Conservation (phyloP, 2,113 vertebrate species). For the cat (Felis catus) region DNA sequence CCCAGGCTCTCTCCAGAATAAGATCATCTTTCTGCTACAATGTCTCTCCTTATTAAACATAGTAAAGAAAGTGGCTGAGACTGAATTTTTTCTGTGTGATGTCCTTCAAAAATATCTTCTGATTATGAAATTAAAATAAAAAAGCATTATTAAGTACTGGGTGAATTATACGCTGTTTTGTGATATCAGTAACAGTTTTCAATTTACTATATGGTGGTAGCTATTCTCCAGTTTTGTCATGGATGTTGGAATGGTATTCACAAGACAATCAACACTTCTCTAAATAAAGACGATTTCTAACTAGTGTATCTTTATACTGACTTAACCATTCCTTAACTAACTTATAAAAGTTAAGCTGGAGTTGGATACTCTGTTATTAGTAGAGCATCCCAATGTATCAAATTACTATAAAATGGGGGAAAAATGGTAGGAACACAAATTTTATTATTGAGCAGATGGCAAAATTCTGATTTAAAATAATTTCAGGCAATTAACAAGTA, state of each 20-base stretch:
- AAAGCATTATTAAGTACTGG: not conserved
- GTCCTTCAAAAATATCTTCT: not conserved
- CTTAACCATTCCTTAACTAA: not conserved
- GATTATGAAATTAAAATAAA: too few relatives aligned
- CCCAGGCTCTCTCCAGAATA: not conserved
- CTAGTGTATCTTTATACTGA: not conserved
- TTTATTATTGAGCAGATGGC: not conserved
- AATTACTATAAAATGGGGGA: not conserved
- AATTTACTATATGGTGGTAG: not conserved
- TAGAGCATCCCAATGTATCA: not conserved
- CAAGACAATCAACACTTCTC: not conserved
- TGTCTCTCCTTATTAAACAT: not conserved
- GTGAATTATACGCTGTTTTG: not conserved
- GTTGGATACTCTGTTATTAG: not conserved
- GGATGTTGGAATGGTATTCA: not conserved
- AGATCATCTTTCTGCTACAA: not conserved
- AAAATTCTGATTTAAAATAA: not conserved
- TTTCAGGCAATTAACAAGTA: not conserved
- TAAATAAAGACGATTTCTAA: not conserved
- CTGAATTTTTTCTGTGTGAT: not conserved
- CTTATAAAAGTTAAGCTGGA: not conserved
- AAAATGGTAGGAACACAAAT: not conserved
- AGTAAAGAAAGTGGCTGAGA: not conserved
- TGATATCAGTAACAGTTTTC: not conserved
- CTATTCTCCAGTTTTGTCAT: not conserved